These are phyloP conservation scores for Naso thynnoides DNA, from an alignment of 2,797 vertebrate species.

Conservation along the genomic window DNA sequence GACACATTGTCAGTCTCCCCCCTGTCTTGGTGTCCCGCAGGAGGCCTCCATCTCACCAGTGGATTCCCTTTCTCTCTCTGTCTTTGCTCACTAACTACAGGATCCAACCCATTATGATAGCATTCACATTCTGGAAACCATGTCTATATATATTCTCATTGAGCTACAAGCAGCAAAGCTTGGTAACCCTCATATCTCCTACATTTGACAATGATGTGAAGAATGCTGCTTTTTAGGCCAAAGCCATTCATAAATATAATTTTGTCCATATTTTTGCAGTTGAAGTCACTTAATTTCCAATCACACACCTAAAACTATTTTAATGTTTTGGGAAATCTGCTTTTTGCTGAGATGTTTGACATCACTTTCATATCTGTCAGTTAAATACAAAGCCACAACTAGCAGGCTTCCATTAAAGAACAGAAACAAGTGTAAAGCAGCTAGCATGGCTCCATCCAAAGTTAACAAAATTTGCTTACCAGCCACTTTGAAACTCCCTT, in stretches of 20 bases:
- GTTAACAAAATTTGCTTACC: neutral
- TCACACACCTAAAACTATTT: neutral
- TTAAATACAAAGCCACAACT: neutral
- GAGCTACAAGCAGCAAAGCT: neutral
- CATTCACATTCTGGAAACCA: slow-evolving; percentile 1
- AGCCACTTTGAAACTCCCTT: neutral
- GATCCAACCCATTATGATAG: slow-evolving; percentile 13
- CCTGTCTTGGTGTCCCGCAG: slow-evolving; percentile 41
- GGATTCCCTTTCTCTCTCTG: slow-evolving; percentile 35
- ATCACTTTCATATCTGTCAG: neutral
- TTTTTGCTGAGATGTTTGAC: neutral
- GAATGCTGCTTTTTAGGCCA: neutral
- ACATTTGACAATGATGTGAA: neutral
- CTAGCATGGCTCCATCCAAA: neutral
- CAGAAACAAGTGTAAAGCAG: neutral
- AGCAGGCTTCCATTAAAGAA: neutral
- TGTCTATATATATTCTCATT: slow-evolving; percentile 3
- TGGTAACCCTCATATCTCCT: neutral
- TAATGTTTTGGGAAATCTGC: neutral
- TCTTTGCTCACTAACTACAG: slow-evolving; percentile 30
- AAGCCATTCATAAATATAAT: neutral
- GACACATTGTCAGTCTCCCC: slow-evolving; percentile 63
- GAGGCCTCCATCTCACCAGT: slow-evolving; percentile 39
- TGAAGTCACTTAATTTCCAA: neutral
- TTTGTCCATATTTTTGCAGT: neutral